Percentiles rank a stretch among this genome's conserved stretches.
Evolutionary conservation across 1,140 invertebrate species (phyloP).

Genomic region (Drosophila busckii): DNA sequence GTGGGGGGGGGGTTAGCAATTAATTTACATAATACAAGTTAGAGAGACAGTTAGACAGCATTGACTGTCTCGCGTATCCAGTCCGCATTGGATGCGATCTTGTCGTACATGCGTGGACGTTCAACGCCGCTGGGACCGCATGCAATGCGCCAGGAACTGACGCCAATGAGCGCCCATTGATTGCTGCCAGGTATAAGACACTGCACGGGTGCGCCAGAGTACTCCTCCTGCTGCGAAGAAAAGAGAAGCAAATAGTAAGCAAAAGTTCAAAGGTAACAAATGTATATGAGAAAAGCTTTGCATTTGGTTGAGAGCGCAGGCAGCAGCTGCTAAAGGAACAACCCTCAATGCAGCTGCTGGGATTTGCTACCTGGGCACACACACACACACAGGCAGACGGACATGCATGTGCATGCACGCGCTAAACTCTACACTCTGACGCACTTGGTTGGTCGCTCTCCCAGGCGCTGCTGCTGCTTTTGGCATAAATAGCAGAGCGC

Average conservation of each 20-base stretch:
- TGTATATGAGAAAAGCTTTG: neutral
- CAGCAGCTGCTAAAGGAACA: constrained; percentile 22
- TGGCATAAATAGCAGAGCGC: constrained; percentile 23
- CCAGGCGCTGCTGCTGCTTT: constrained; percentile 11
- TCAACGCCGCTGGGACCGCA: constrained; percentile 85
- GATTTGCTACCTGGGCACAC: too few relatives aligned
- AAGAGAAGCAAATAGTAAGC: neutral
- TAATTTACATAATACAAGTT: constrained; percentile 54
- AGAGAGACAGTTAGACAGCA: constrained; percentile 40
- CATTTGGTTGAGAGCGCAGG: too few relatives aligned
- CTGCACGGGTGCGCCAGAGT: constrained; percentile 90
- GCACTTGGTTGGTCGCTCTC: constrained; percentile 2
- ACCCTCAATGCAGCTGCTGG: constrained; percentile 20
- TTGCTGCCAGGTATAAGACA: constrained; percentile 84
- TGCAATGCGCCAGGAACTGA: constrained; percentile 90
- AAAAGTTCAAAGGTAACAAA: neutral
- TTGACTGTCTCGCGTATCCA: constrained; percentile 88
- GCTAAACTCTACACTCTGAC: constrained; percentile 1
- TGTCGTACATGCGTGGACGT: constrained; percentile 89
- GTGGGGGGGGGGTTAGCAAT: constrained; percentile 23
- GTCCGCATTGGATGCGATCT: constrained; percentile 87
- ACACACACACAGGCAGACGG: too few relatives aligned
- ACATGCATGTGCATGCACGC: too few relatives aligned
- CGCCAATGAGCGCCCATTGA: constrained; percentile 86
- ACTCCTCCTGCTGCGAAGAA: constrained; percentile 87